Evolutionary conservation across 2,797 vertebrate genomes (phyloP).

Genomic region (Mallotus villosus): DNA sequence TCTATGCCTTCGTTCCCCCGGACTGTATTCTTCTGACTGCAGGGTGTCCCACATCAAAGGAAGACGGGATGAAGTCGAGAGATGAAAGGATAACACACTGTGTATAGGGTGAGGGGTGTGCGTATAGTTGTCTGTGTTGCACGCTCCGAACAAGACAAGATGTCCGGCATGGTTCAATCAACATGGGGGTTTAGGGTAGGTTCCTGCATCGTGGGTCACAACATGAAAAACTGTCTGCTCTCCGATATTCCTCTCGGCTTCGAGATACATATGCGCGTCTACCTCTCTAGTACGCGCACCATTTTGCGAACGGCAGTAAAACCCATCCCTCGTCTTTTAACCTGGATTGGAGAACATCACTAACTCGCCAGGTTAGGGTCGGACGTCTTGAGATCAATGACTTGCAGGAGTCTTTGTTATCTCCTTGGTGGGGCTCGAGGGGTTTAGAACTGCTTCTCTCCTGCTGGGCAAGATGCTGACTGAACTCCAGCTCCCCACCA

Average conservation of each 20-base stretch:
- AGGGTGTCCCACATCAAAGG: slow-evolving; percentile 66
- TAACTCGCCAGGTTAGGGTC: too few relatives aligned
- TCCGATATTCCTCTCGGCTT: too few relatives aligned
- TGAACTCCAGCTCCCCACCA: too few relatives aligned
- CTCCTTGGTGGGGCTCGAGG: background rate
- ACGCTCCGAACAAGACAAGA: slow-evolving; percentile 1
- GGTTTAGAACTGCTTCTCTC: too few relatives aligned
- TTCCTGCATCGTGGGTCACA: background rate
- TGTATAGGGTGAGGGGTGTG: slow-evolving; percentile 36
- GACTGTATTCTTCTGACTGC: slow-evolving; percentile 56
- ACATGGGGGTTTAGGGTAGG: background rate
- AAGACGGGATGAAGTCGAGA: slow-evolving; percentile 53
- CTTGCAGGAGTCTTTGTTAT: background rate
- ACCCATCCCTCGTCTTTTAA: background rate
- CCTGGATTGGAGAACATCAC: background rate
- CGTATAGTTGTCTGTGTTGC: slow-evolving; percentile 14
- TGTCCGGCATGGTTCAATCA: slow-evolving; percentile 37
- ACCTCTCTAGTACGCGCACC: background rate
- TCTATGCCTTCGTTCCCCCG: slow-evolving; percentile 53
- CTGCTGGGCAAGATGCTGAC: too few relatives aligned
- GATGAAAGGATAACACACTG: slow-evolving; percentile 60
- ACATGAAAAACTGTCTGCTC: background rate
- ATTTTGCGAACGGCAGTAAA: background rate
- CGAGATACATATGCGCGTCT: too few relatives aligned
- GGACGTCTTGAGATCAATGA: too few relatives aligned